Percentiles rank a stretch among this genome's conserved stretches.
Conservation (phyloP, 2,113 vertebrate genomes). For the Hippocampus barbouri region DNA sequence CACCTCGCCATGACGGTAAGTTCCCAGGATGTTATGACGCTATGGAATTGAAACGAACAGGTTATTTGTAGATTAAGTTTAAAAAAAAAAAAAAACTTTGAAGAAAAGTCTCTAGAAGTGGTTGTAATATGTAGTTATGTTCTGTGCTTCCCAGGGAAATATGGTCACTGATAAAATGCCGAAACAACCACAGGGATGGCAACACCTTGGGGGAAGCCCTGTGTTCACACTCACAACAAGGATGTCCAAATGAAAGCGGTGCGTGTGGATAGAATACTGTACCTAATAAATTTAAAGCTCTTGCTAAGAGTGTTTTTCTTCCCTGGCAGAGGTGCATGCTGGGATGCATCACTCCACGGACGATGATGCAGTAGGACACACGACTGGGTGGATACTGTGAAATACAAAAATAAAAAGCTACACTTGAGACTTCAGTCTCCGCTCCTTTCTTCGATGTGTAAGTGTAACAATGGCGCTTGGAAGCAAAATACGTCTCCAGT, state of each 20-base stretch:
- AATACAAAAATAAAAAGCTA: constrained; percentile 19
- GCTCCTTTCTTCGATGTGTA: neutral
- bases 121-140: neutral
- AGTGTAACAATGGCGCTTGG: neutral
- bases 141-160: neutral
- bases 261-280: neutral
- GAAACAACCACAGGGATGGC: neutral
- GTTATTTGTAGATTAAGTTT: too few relatives aligned
- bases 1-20: constrained; percentile 31
- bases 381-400: neutral
- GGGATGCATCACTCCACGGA: constrained; percentile 26
- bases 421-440: neutral
- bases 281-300: neutral
- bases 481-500: neutral
- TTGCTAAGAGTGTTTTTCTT: neutral
- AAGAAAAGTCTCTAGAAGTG: neutral
- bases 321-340: constrained; percentile 4
- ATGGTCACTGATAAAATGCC: neutral
- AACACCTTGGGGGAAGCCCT: neutral
- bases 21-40: too few relatives aligned
- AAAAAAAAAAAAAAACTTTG: too few relatives aligned
- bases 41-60: too few relatives aligned
- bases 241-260: neutral
- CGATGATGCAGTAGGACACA: constrained; percentile 6
- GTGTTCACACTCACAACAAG: neutral